Conservation (phyloP, 1,140 invertebrate genomes). For the Coenobita brevimanus region DNA sequence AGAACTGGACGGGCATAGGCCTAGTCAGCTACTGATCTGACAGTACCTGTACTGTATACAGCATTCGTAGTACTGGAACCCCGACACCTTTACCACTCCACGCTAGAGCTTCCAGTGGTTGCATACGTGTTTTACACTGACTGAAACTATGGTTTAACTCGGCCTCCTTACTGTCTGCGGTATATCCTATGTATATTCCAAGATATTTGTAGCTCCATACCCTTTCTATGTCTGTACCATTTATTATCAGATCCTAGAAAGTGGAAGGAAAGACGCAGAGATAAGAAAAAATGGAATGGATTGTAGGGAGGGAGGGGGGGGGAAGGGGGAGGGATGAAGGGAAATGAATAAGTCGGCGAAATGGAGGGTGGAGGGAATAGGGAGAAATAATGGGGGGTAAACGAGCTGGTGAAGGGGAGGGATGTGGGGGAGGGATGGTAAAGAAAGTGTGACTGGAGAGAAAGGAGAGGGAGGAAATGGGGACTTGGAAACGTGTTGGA, state of each 20-base stretch:
- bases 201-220: background rate
- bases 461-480: too few species aligned
- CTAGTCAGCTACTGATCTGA: background rate
- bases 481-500: too few species aligned
- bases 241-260: background rate
- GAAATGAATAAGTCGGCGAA: too few species aligned
- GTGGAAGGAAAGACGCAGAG: too few species aligned
- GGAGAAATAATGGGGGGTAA: too few species aligned
- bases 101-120: background rate
- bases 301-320: too few species aligned
- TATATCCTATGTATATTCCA: constrained; percentile 5
- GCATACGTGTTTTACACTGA: background rate
- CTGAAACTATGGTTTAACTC: background rate
- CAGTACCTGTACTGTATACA: background rate
- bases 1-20: background rate
- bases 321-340: too few species aligned
- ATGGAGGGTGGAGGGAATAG: too few species aligned
- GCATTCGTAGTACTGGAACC: background rate
- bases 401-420: too few species aligned
- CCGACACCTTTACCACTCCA: background rate
- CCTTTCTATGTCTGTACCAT: background rate
- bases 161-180: background rate
- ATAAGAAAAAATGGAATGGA: too few species aligned
- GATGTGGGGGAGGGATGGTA: too few species aligned
- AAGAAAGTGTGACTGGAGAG: too few species aligned